Evolutionary conservation across 37 sponge, comb jelly and placozoan genomes (phyloP), one percentile per base, ranked within the genome.

Genomic region (Axinella damicornis): DNA sequence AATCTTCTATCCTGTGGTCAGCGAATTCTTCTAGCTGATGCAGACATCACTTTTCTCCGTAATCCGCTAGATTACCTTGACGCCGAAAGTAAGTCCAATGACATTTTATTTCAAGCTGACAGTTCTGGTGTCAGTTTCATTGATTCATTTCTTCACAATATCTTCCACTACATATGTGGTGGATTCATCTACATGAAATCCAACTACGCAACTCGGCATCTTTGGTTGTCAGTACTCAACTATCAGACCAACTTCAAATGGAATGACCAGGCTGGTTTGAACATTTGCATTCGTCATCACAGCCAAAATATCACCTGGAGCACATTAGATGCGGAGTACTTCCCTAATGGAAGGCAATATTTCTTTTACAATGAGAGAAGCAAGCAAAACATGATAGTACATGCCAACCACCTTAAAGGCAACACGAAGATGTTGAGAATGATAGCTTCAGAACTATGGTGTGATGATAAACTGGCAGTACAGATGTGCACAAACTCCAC

Each of bases 181-280:
- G 87, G 87, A 31, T 78, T 86, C 36, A 78, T 86, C 15, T 86
- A 68, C 59, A 38, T 86, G 61, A 69, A 70, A 34, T 35, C 34
- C 21, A 69, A 76, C 76, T 39, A 24, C 19, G 36, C 65, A 0
- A 81, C 88, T 0, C 72, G 16, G 31, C 74, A 54, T n/a, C 55
- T 87, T 6, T 87, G 73, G 73, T 39, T 63, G 57, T 79, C 80
- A 18, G 88, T 87, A 6, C 71, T 83, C 0, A 54, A 76, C 20
- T 89, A 77, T 77, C 89, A 83, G 55, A 58, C 11, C 6, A 71
- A 70, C 56, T 77, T 38, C 71, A 75, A 82, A 28, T 87, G 88
- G 88, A 87, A 87, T 62, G 88, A 87, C 64, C 88, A 87, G 65
- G 80, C 88, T 32, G 88, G 80, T 17, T 37, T 87, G 38, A 89